Base-by-base conservation (phyloP, 2,113 vertebrate genomes). In the Coturnix japonica region DNA sequence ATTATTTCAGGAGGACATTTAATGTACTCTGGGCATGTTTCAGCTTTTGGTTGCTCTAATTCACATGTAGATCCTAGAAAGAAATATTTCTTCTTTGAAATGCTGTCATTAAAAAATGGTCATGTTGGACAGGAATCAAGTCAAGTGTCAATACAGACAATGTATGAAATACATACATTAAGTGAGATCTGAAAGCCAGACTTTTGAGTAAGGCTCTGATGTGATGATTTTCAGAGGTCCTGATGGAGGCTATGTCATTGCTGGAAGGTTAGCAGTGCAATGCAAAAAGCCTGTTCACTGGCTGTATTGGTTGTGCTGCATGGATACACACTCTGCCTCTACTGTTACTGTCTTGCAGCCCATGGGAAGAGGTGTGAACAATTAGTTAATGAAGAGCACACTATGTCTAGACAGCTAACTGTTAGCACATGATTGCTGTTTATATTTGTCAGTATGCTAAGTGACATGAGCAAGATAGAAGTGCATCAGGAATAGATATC, bases 341-440 rank as follows among this genome's bases (percentile, higher is more conserved):
- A 30, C 81, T 25, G 37, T 91, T 73, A 28, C 76, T 13, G 4
- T 43, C 71, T 80, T 86, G 33, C 37, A 92, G 91, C 26, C 57
- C 91, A 35, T 60, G 63, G 89, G 71, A 49, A 92, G 81, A 95
- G 51, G 63, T 96, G 85, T 93, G 90, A 96, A 87, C 64, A 85
- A 57, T 87, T 91, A 93, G 46, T 60, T 96, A 89, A 71, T 74
- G 76, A 91, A 74, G 94, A 78, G n/a, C 86, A 89, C 31, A 19
- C 72, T 70, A 19, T 79, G 93, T 96, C 95, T 96, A 96, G 95
- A 95, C 93, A 82, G 35, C 86, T 93, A 95, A 95, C 54, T 63
- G 69, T 39, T 94, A 93, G 73, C 85, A 96, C 74, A 89, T 92
- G 87, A 96, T 57, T 37, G 25, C 31, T 59, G 41, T 66, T 95